These are phyloP conservation scores for Gila robusta DNA, from an alignment of 2,797 vertebrate genomes.

Conservation along the genomic window DNA sequence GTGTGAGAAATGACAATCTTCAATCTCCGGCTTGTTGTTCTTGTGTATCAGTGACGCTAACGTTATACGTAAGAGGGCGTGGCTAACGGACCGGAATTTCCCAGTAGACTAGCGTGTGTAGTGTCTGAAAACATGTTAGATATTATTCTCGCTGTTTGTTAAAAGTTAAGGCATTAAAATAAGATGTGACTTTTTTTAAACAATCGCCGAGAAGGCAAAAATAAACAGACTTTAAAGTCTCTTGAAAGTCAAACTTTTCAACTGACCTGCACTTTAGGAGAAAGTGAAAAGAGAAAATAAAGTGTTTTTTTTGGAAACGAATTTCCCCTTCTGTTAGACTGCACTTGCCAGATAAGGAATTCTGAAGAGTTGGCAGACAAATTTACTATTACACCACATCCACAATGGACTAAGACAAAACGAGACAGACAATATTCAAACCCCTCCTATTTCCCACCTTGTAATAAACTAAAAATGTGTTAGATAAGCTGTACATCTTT, in stretches of 20 bases:
- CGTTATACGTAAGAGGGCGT: background rate
- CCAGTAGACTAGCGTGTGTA: too few species aligned
- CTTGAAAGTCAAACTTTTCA: background rate
- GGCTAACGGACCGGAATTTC: too few species aligned
- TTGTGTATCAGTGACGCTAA: background rate
- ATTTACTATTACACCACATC: background rate
- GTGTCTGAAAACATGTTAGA: too few species aligned
- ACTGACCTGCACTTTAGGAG: background rate
- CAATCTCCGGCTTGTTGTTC: background rate
- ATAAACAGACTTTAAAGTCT: background rate
- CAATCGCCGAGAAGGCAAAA: background rate
- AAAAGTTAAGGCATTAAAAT: background rate
- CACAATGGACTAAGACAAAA: background rate
- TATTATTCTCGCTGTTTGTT: background rate
- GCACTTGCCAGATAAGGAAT: background rate
- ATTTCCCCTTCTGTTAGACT: conserved; percentile 12
- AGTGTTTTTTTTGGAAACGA: background rate
- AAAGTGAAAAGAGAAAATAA: too few species aligned
- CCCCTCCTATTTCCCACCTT: too few species aligned
- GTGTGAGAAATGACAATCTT: rapidly evolving
- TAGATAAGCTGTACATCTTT: background rate
- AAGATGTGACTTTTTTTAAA: background rate
- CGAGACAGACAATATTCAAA: background rate
- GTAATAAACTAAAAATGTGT: background rate
- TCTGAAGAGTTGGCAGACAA: background rate